Base-by-base conservation (phyloP, 2,113 vertebrate genomes). In the Halichoerus grypus region DNA sequence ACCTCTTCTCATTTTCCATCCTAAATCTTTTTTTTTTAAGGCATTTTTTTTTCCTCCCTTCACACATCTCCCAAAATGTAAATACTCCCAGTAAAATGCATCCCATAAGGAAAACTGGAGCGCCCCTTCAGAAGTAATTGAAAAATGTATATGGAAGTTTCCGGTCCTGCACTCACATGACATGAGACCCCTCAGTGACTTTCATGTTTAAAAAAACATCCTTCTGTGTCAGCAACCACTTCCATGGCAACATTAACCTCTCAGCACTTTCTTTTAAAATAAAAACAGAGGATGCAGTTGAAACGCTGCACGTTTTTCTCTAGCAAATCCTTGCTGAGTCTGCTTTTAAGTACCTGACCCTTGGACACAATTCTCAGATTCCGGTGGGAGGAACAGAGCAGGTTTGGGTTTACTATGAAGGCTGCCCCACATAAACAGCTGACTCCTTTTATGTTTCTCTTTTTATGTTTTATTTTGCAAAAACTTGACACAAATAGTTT, bases 31-130 rank as follows among this genome's bases (percentile, higher is more conserved):
- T 87, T 53, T 74, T 67, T 59, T 72, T 76, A 28, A 49, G 31
- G 31, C 15, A 3, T 46, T 26, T 51, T 49, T 46, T 53, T 51
- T n/a, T 15, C 28, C 31, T 9, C 18, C 76, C 65, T 57, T 85
- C 39, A 79, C 21, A 39, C 49, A 4, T 59, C 63, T 92, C 74
- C 63, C 76, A 84, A 71, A 84, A 76, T 90, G 88, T 92, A 96
- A 87, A 95, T 92, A 72, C 4, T 79, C 31, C 22, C 69, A 16
- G 55, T 87, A 5, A 55, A 65, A 88, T 36, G 26, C n/a, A 72
- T 24, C 85, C 53, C 76, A 39, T 81, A 11, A 87, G 88, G 65
- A 79, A 9, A 51, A 9, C 72, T 46, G 24, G 46, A 55, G n/a
- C 7, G 3, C 10, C 18, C 49, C 72, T 79, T 83, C 65, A 16